Evolutionary conservation across 2,113 vertebrate genomes (phyloP), one percentile per base, ranked within the genome.

Genomic region (Campylomormyrus tamandua): DNA sequence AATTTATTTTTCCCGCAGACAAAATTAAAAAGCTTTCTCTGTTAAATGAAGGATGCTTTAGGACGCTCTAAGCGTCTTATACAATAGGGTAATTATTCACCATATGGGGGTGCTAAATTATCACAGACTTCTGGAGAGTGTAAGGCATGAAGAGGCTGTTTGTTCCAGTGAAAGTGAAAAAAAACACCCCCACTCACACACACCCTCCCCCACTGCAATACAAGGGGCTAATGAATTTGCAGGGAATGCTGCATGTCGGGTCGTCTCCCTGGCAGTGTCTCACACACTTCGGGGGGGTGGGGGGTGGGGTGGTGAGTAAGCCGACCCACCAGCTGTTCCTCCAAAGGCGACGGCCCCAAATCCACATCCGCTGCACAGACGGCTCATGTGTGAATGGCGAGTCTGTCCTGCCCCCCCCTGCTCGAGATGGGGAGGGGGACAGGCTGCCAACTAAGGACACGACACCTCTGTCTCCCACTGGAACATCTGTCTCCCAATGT

Each of bases 401-500:
- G 35, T 50, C 62, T 50, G 88, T 89, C 46, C n/a, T 48, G n/a
- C 45, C 53, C 56, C 35, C 31, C 27, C 66, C 52, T 0, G 3
- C 11, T 77, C 1, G 4, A 27, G 31, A 83, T 39, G 8, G 62
- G 5, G 5, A 11, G 10, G 39, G 35, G 10, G 70, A 5, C n/a
- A 11, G 35, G 15, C 11, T 88, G 19, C 58, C 42, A 66, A 8
- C 19, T 7, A 42, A 58, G 87, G 50, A 58, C 39, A n/a, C 21
- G 35, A 46, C 24, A 66, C 39, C 31, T 27, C 87, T 66, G 42
- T 46, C 21, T 39, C 35, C 42, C 45, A 49, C 24, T 31, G 15
- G 83, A 66, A 77, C 88, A 77, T 89, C 88, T 89, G 88, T 42
- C 53, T 42, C 35, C 74, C 35, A 39, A 42, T 42, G 31, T 80